Conservation (phyloP, 2,113 vertebrate genomes). For the Sphyrna mokarran region DNA sequence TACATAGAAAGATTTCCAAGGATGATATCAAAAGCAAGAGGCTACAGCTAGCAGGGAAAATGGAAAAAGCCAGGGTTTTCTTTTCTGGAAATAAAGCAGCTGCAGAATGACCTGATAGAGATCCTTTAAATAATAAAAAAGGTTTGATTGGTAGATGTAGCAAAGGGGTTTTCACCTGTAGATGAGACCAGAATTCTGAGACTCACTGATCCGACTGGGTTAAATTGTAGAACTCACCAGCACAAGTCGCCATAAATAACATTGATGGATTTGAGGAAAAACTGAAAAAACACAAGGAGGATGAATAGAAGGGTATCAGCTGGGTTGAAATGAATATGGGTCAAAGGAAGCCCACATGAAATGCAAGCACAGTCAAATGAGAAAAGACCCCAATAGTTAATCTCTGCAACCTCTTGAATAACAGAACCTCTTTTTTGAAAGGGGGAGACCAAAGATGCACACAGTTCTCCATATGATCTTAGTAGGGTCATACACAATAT, state of each 20-base stretch:
- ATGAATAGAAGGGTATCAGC: not conserved
- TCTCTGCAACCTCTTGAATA: too few species aligned
- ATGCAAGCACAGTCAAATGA: not conserved
- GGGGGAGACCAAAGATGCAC: too few species aligned
- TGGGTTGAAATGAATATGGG: not conserved
- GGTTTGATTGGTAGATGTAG: not conserved
- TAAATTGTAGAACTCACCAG: not conserved
- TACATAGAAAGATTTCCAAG: not conserved
- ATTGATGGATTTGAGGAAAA: not conserved
- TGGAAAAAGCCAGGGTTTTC: not conserved
- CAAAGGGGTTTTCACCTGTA: not conserved
- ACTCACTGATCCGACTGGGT: not conserved
- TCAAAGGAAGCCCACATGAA: not conserved
- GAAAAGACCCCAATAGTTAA: too few species aligned
- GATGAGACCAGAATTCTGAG: not conserved
- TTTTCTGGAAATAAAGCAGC: not conserved
- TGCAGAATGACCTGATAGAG: not conserved
- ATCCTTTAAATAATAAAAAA: not conserved
- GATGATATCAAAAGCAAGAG: not conserved
- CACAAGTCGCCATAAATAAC: not conserved
- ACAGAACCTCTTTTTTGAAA: too few species aligned
- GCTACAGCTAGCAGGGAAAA: not conserved
- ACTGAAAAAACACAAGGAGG: not conserved
- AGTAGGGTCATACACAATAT: too few species aligned
- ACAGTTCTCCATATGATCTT: too few species aligned